These are phyloP conservation scores for Melierax canorus DNA, from an alignment of 2,113 vertebrate genomes.

Conservation along the genomic window DNA sequence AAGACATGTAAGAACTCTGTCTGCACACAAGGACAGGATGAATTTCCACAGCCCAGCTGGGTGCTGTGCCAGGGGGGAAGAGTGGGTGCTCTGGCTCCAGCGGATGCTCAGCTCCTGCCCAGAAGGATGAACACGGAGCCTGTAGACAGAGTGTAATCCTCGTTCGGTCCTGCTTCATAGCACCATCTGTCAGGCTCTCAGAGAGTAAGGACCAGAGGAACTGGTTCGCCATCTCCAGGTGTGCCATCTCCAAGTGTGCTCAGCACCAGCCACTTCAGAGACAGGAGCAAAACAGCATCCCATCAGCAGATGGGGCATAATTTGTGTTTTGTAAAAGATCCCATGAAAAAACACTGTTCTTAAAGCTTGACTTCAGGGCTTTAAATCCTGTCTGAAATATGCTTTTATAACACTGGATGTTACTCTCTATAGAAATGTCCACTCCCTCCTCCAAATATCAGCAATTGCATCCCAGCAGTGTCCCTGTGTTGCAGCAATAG, in stretches of 20 bases:
- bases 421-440: neutral
- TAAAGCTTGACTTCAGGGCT: neutral
- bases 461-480: neutral
- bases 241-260: neutral
- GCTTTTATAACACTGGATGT: neutral
- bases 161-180: neutral
- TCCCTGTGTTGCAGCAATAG: neutral
- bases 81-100: accelerated
- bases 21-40: neutral
- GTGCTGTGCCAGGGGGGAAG: neutral
- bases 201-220: neutral
- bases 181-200: neutral
- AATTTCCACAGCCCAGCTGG: neutral
- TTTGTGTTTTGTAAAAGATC: neutral
- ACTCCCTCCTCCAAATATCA: neutral
- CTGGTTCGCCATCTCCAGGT: accelerated
- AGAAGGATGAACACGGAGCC: neutral
- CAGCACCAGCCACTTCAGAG: neutral
- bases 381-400: neutral
- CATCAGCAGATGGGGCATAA: neutral
- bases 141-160: neutral
- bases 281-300: neutral
- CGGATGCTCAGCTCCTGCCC: neutral
- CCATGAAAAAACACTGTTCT: neutral
- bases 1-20: accelerated